Percentiles rank a stretch among this genome's conserved stretches.
phyloP scores from a whole-genome alignment of 37 sponge, comb jelly and placozoan species.

The Theonella swinhoei region DNA sequence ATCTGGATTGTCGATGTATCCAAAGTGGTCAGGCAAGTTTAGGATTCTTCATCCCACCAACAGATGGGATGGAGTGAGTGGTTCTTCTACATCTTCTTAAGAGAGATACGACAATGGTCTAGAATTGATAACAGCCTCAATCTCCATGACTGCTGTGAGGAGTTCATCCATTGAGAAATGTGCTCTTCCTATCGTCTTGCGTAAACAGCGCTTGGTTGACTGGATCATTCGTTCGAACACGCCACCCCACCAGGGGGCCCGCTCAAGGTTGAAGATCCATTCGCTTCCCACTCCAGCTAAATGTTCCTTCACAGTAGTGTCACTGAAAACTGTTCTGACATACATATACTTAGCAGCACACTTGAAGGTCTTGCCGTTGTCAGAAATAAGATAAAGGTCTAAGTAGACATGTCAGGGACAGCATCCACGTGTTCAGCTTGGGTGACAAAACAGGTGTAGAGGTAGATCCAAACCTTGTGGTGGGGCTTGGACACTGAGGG shows the following conservation, averaged over 20 bases:
- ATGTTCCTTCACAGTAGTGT: not conserved
- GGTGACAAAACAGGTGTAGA: constrained; percentile 56
- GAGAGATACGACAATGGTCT: constrained; percentile 51
- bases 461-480: constrained; percentile 37
- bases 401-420: constrained; percentile 34
- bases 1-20: not conserved
- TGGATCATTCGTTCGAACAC: constrained; percentile 26
- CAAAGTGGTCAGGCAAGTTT: constrained; percentile 2
- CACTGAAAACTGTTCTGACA: not conserved
- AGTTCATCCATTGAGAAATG: constrained; percentile 43
- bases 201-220: constrained; percentile 33
- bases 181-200: constrained; percentile 26
- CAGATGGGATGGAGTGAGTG: constrained; percentile 49
- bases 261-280: constrained; percentile 36
- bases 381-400: constrained; percentile 27
- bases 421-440: constrained; percentile 38
- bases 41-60: constrained; percentile 19
- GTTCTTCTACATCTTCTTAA: constrained; percentile 34
- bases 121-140: constrained; percentile 42
- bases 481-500: not conserved
- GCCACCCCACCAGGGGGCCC: constrained; percentile 44
- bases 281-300: constrained; percentile 8
- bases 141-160: constrained; percentile 12
- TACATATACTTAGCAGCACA: constrained; percentile 39
- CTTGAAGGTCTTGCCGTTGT: constrained; percentile 48